Evolutionary conservation across 2,113 vertebrate genomes (phyloP).

Genomic region (Malurus alboscapulatus): DNA sequence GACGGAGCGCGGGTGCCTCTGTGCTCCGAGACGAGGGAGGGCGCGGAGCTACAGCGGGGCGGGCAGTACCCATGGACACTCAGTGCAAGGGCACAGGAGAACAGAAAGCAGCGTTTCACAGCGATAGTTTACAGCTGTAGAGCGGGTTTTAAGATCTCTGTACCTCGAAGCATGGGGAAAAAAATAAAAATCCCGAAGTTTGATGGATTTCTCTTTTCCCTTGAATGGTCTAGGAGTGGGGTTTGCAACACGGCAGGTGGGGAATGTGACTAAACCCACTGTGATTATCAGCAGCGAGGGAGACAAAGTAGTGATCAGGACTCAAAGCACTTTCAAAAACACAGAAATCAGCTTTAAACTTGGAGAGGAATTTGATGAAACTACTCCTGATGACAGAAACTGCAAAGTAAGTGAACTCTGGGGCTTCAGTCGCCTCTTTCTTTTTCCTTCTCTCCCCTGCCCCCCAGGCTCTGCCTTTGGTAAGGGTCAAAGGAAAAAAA

Average conservation of each 20-base stretch:
- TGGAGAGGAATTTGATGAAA: constrained; percentile 92
- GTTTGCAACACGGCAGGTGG: constrained; percentile 89
- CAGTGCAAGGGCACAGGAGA: background rate
- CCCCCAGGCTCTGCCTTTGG: background rate
- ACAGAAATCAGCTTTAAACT: constrained; percentile 90
- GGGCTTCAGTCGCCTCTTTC: background rate
- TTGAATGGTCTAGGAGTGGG: constrained; percentile 80
- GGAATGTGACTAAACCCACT: constrained; percentile 91
- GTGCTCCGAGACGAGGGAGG: background rate
- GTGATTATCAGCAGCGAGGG: constrained; percentile 89
- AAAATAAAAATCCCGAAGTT: background rate
- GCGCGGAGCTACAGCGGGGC: fast-evolving
- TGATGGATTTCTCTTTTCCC: background rate
- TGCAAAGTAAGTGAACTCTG: constrained; percentile 84
- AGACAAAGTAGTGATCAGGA: constrained; percentile 83
- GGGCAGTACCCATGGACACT: fast-evolving
- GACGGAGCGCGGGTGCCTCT: fast-evolving
- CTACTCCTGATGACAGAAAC: constrained; percentile 87
- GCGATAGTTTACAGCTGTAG: background rate
- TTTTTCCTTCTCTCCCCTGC: fast-evolving
- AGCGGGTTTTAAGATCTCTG: background rate
- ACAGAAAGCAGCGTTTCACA: background rate
- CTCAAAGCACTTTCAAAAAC: constrained; percentile 91
- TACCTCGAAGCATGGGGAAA: background rate
- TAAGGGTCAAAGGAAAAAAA: background rate